Evolutionary conservation across 2,113 vertebrate species (phyloP), one percentile per base, ranked within the genome.

Genomic region (Mobula hypostoma): DNA sequence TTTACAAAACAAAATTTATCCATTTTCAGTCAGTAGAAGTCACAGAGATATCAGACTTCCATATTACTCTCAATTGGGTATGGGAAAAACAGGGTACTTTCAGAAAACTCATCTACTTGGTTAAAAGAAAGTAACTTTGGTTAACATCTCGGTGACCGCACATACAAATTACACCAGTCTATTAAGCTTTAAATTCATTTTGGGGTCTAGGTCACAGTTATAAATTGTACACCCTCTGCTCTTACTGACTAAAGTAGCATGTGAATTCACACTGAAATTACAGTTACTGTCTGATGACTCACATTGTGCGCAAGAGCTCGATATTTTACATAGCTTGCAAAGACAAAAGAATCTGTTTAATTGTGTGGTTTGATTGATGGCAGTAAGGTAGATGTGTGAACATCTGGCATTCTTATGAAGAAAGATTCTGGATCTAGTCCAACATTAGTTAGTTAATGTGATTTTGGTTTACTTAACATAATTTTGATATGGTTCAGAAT

Each of bases 231-330:
- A 74, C 12, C 9, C 24, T 48, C 14, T 93, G 19, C 36, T 72
- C 70, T 56, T 56, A 72, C 70, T 15, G 68, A 93, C 27, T 40
- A 5, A 29, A 19, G 32, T 24, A 29, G 19, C 36, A 27, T 72
- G 68, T 93, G 90, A 93, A 74, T 56, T 56, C 36, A 74, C 91
- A 12, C 6, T 48, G 91, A 70, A 93, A 93, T 93, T 93, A 74
- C 85, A 90, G 85, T 88, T 88, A 24, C 40, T 29, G 9, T 92
- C 36, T 72, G n/a, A 2, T 93, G 40, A 74, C 24, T 93, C 68
- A 93, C 68, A 74, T 56, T 72, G 36, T 74, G 63, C 74, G 36
- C 36, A 93, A 56, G 72, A 74, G 24, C 72, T 74, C 91, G 15
- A 56, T 76, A 74, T 74, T 19, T 56, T 74, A 76, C 48, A 36